Evolutionary conservation across 1,140 invertebrate genomes (phyloP).

Genomic region (Lineus longissimus): DNA sequence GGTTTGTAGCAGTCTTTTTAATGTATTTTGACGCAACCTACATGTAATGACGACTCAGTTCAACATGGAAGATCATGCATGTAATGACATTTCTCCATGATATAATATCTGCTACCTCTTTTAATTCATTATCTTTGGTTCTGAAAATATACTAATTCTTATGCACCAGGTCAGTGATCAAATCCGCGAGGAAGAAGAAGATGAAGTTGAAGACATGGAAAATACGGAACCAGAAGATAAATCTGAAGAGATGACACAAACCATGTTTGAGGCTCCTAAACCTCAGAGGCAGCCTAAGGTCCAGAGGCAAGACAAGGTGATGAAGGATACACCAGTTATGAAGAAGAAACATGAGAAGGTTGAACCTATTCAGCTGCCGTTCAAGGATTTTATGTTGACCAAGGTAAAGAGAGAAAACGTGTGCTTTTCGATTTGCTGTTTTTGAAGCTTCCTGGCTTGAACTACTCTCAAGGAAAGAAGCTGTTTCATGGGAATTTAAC

Average conservation of each 20-base stretch:
- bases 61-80: too few species aligned
- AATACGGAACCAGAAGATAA: not conserved
- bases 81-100: too few species aligned
- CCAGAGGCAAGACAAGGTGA: not conserved
- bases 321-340: not conserved
- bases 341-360: conserved; percentile 45
- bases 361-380: conserved; percentile 48
- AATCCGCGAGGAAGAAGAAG: not conserved
- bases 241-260: not conserved
- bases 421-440: too few species aligned
- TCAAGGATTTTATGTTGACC: conserved; percentile 41
- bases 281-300: conserved; percentile 46
- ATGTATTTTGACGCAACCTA: not conserved
- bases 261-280: conserved; percentile 32
- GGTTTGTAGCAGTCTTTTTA: conserved; percentile 1
- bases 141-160: too few species aligned
- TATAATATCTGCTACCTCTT: too few species aligned
- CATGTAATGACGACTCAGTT: not conserved
- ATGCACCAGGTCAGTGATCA: too few species aligned
- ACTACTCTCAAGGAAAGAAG: too few species aligned
- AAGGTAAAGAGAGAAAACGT: conserved; percentile 26
- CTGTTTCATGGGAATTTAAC: too few species aligned
- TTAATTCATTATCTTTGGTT: too few species aligned
- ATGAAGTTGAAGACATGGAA: not conserved
- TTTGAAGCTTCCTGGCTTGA: too few species aligned